These are phyloP conservation scores for Aphelinus certus DNA, from an alignment of 1,140 invertebrate genomes.

Conservation along the genomic window DNA sequence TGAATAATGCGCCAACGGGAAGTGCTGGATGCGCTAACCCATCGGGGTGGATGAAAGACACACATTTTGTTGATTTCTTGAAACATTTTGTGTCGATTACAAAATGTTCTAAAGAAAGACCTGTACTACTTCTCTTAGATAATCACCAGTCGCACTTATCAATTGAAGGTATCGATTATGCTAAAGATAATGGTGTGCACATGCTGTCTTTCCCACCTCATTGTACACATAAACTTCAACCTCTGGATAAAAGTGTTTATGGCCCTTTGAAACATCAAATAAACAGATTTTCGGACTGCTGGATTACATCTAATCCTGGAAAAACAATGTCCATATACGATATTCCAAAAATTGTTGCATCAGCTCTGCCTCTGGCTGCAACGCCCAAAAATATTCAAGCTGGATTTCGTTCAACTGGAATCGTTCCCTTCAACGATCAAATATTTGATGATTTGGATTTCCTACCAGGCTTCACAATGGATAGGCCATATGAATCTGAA, in stretches of 20 bases:
- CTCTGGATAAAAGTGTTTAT: slow-evolving; percentile 53
- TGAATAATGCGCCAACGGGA: slow-evolving; percentile 56
- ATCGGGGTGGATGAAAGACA: slow-evolving; percentile 52
- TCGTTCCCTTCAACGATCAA: slow-evolving; percentile 53
- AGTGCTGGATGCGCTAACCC: slow-evolving; percentile 44
- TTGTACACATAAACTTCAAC: slow-evolving; percentile 55
- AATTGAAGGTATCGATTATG: slow-evolving; percentile 36
- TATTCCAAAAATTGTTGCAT: slow-evolving; percentile 46
- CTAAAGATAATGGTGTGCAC: slow-evolving; percentile 42
- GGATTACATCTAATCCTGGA: slow-evolving; percentile 49
- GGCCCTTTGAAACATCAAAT: slow-evolving; percentile 53
- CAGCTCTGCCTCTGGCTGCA: slow-evolving; percentile 45
- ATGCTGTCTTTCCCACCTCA: slow-evolving; percentile 49
- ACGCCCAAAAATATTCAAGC: slow-evolving; percentile 52
- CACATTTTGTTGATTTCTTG: background rate
- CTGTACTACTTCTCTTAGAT: slow-evolving; percentile 52
- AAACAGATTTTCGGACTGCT: slow-evolving; percentile 45
- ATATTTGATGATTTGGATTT: slow-evolving; percentile 58
- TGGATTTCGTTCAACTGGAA: slow-evolving; percentile 51
- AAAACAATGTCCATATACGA: slow-evolving; percentile 53
- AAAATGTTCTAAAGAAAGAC: slow-evolving; percentile 42
- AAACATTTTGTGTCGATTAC: slow-evolving; percentile 55
- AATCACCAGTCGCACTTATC: slow-evolving; percentile 50
- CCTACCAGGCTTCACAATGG: slow-evolving; percentile 51
- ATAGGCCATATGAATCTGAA: slow-evolving; percentile 37